These are phyloP conservation scores for Babyrousa celebensis DNA, from an alignment of 2,797 vertebrate species.

Conservation along the genomic window DNA sequence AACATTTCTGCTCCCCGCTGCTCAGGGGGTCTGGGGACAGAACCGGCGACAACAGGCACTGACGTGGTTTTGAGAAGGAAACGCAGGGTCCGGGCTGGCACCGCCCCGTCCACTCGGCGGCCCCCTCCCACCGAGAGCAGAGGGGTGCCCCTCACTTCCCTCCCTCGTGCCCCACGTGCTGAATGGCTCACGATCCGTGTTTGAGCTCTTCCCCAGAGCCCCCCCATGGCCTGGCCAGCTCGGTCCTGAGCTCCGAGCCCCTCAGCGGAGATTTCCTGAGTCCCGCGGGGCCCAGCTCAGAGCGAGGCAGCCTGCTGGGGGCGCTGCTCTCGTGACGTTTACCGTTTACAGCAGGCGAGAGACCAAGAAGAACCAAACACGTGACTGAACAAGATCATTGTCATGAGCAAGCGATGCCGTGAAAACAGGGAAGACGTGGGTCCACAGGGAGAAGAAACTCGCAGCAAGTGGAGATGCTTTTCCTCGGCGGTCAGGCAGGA, in stretches of 20 bases:
- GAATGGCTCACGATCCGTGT: accelerated
- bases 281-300: accelerated
- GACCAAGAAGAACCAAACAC: accelerated
- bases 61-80: background rate
- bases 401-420: accelerated
- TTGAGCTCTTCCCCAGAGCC: accelerated
- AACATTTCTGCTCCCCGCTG: background rate
- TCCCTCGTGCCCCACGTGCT: accelerated
- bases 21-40: background rate
- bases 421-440: no score
- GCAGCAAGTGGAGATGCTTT: background rate
- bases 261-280: background rate
- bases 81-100: accelerated
- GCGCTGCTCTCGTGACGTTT: accelerated
- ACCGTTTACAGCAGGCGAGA: accelerated
- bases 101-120: accelerated
- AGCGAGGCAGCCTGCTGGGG: background rate
- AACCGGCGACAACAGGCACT: accelerated
- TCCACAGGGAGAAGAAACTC: background rate
- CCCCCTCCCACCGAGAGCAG: accelerated
- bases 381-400: accelerated
- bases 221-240: background rate
- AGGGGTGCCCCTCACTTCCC: accelerated
- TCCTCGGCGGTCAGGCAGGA: background rate
- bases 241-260: accelerated